Evolutionary conservation across 2,113 vertebrate species (phyloP).

Genomic region (Neogale vison): DNA sequence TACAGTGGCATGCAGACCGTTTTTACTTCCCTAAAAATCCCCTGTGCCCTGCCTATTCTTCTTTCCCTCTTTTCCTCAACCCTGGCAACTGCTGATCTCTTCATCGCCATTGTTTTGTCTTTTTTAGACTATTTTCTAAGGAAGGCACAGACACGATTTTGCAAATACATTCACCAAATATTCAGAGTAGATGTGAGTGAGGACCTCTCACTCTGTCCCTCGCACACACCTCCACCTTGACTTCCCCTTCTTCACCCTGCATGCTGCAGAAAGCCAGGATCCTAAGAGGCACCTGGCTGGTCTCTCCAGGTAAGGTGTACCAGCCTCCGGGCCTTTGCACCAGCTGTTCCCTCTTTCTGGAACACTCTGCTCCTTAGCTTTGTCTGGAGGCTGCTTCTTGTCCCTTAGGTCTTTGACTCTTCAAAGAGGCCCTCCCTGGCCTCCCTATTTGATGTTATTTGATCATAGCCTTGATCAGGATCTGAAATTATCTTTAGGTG

Average conservation of each 20-base stretch:
- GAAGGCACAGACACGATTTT: neutral
- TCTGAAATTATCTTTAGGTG: neutral
- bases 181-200: neutral
- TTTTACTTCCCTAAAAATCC: neutral
- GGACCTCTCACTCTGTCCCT: neutral
- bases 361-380: neutral
- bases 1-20: neutral
- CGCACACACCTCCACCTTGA: neutral
- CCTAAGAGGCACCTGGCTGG: neutral
- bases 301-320: neutral
- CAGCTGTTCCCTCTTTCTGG: rapidly evolving
- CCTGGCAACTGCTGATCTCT: neutral
- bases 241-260: too few species aligned
- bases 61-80: neutral
- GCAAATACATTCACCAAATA: neutral
- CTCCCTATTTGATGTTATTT: neutral
- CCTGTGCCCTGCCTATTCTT: neutral
- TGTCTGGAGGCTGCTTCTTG: neutral
- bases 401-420: neutral
- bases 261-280: neutral
- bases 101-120: neutral
- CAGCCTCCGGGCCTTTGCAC: neutral
- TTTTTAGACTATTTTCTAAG: neutral
- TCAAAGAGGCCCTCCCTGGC: neutral
- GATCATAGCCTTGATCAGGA: neutral